phyloP scores from a whole-genome alignment of 2,797 vertebrate genomes.

The Luscinia luscinia region DNA sequence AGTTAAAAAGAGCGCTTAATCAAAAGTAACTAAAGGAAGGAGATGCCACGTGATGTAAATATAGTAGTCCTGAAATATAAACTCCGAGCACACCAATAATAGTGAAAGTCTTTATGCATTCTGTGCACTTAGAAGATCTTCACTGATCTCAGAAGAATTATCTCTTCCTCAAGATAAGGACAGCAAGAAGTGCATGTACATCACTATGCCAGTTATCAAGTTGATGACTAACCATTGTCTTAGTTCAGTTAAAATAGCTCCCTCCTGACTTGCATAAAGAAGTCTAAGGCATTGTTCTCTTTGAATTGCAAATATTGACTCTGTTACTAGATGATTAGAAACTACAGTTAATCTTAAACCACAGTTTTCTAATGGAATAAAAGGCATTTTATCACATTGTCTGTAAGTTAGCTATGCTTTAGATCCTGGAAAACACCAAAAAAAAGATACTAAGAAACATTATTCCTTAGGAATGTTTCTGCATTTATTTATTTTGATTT shows the following conservation, averaged over 20 bases:
- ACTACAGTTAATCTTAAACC: background rate
- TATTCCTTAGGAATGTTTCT: rapidly evolving
- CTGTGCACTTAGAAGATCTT: background rate
- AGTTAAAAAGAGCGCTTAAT: background rate
- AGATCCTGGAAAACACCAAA: background rate
- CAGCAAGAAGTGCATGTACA: background rate
- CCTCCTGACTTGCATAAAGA: background rate
- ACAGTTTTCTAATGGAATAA: background rate
- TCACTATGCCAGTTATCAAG: background rate
- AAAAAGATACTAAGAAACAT: background rate
- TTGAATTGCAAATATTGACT: background rate
- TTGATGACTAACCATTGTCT: background rate
- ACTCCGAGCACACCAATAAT: background rate
- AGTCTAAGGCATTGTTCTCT: background rate
- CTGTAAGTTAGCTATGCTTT: background rate
- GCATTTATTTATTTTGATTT: background rate
- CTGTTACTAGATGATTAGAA: background rate
- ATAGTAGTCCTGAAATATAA: background rate
- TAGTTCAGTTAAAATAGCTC: background rate
- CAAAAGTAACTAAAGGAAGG: background rate
- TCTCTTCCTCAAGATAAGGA: background rate
- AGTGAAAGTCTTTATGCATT: background rate
- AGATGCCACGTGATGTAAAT: background rate
- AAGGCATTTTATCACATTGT: rapidly evolving
- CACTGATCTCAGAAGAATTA: background rate